A percentile compares a stretch with the other conserved stretches of the same genome.
These are phyloP conservation scores for Ennomos fuscantarius DNA, from an alignment of 2,888 invertebrate species.

Conservation along the genomic window DNA sequence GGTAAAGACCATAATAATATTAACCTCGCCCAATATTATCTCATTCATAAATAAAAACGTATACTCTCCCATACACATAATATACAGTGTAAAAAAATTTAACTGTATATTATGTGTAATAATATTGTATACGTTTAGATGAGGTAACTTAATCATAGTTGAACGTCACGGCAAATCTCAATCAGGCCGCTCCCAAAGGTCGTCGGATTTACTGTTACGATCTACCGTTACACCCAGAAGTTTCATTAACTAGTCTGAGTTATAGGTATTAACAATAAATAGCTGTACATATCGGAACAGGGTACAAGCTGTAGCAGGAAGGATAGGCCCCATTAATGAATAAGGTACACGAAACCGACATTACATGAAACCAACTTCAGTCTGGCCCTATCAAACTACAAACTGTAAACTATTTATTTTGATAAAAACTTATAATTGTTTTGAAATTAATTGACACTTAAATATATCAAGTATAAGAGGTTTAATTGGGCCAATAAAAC, in stretches of 20 bases:
- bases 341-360: constrained; percentile 19
- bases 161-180: constrained; percentile 34
- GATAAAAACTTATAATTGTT: no score
- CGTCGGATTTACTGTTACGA: constrained; percentile 36
- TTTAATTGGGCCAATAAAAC: no score
- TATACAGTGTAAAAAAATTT: no score
- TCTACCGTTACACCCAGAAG: constrained; percentile 35
- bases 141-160: constrained; percentile 23
- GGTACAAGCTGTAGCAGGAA: constrained; percentile 25
- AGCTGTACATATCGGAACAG: constrained; percentile 29
- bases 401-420: background rate
- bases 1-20: no score
- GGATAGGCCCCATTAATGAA: constrained; percentile 23
- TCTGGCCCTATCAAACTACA: background rate
- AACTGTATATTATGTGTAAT: constrained; percentile 17
- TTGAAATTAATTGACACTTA: no score
- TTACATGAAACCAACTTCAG: background rate
- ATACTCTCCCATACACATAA: no score
- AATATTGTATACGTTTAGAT: constrained; percentile 6
- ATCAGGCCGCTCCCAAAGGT: constrained; percentile 31
- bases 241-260: constrained; percentile 38
- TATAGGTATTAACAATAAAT: constrained; percentile 38
- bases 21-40: no score
- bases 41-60: no score
- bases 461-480: no score